Percentiles rank a stretch among this genome's conserved stretches.
These are phyloP conservation scores for Suricata suricatta DNA, from an alignment of 2,113 vertebrate genomes.

Conservation along the genomic window DNA sequence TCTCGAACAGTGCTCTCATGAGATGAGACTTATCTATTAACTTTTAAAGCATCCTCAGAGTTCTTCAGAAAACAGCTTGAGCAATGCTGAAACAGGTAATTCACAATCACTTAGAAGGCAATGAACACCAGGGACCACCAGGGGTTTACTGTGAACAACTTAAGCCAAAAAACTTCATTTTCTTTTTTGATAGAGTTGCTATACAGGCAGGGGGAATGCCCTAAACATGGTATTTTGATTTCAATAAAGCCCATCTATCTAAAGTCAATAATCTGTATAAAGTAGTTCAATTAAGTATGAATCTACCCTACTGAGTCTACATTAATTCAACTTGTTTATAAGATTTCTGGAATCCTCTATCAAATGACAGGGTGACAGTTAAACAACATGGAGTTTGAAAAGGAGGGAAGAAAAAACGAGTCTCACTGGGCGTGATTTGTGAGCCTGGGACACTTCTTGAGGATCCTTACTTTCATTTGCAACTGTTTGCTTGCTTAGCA, in stretches of 20 bases:
- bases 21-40: neutral
- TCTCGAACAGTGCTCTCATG: neutral
- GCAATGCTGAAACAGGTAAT: neutral
- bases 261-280: conserved; percentile 26
- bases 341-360: neutral
- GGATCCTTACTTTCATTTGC: neutral
- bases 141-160: neutral
- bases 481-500: neutral
- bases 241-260: neutral
- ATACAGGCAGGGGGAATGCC: neutral
- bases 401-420: neutral
- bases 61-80: neutral
- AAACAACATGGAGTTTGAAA: neutral
- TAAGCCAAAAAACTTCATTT: neutral
- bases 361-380: neutral
- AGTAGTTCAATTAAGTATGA: neutral
- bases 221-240: neutral
- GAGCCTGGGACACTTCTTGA: neutral
- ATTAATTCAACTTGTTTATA: neutral
- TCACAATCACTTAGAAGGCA: neutral
- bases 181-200: neutral
- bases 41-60: neutral
- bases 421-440: neutral
- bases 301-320: neutral
- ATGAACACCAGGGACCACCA: neutral